Percentiles rank a stretch among this genome's conserved stretches.
Evolutionary conservation across 1,140 invertebrate species (phyloP).

Genomic region (Ceratina japonica): DNA sequence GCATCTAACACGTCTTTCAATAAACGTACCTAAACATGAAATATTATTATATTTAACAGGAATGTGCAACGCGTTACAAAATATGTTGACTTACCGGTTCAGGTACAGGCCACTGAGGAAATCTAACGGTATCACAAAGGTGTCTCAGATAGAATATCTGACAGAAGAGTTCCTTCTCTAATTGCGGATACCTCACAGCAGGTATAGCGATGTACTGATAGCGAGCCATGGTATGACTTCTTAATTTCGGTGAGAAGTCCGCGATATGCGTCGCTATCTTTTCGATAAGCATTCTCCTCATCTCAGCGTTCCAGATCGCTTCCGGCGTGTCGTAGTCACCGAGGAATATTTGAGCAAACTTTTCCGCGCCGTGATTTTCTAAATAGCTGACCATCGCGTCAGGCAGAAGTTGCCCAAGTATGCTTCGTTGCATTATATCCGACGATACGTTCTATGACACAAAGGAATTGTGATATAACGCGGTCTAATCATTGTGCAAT

Average conservation of each 20-base stretch:
- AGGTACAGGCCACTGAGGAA: slow-evolving; percentile 98
- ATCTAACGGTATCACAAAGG: slow-evolving; percentile 93
- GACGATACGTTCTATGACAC: slow-evolving; percentile 81
- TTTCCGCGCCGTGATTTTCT: slow-evolving; percentile 98
- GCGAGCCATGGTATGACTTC: slow-evolving; percentile 95
- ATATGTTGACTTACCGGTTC: slow-evolving; percentile 87
- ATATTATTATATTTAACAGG: neutral
- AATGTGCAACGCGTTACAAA: neutral
- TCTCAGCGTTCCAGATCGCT: slow-evolving; percentile 96
- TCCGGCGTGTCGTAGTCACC: slow-evolving; percentile 99
- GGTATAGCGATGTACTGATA: slow-evolving; percentile 99
- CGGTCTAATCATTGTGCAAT: neutral
- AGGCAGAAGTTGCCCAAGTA: slow-evolving; percentile 95
- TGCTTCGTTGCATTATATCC: slow-evolving; percentile 91
- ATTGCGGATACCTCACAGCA: slow-evolving; percentile 95
- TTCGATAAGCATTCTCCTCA: slow-evolving; percentile 96
- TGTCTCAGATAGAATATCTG: slow-evolving; percentile 99
- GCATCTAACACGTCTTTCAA: slow-evolving; percentile 97
- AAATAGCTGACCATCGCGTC: slow-evolving; percentile 99
- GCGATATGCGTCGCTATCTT: slow-evolving; percentile 97
- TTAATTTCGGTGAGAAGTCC: slow-evolving; percentile 96
- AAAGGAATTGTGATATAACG: neutral
- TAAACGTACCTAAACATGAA: slow-evolving; percentile 84
- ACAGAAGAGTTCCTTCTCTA: slow-evolving; percentile 98
- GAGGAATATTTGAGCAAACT: slow-evolving; percentile 99